These are phyloP conservation scores for Lepidostoma basale DNA, from an alignment of 1,140 invertebrate genomes.

Conservation along the genomic window DNA sequence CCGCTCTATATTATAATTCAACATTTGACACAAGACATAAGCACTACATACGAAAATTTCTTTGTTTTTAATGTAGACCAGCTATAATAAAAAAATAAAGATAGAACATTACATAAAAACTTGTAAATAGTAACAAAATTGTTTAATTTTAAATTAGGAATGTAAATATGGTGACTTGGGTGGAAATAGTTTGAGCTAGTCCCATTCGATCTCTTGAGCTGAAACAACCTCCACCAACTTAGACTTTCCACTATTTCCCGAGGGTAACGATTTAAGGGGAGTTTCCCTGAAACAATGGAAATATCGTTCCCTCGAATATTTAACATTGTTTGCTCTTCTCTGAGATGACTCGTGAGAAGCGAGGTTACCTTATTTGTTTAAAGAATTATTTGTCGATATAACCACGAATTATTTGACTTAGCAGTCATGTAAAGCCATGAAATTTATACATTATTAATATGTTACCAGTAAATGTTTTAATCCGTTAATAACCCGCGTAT, in stretches of 20 bases:
- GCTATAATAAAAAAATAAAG: not conserved
- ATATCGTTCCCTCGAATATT: no score
- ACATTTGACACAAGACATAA: not conserved
- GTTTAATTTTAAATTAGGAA: not conserved
- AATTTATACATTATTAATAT: no score
- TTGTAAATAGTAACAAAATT: not conserved
- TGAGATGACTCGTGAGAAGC: no score
- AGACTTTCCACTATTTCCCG: not conserved
- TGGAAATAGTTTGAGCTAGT: not conserved
- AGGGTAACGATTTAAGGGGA: not conserved
- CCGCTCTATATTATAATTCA: no score
- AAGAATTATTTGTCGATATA: no score
- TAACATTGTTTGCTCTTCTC: no score
- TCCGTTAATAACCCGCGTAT: no score
- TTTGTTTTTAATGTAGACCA: not conserved
- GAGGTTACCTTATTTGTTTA: no score
- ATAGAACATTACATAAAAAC: not conserved
- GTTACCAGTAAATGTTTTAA: no score
- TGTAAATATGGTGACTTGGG: not conserved
- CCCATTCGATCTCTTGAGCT: not conserved
- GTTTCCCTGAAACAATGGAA: slow-evolving; percentile 14
- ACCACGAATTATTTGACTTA: no score
- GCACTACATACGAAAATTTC: not conserved
- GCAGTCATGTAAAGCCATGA: no score
- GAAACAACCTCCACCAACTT: not conserved